phyloP scores from a whole-genome alignment of 2,113 vertebrate genomes.

The Rhegmatorhina hoffmannsi region DNA sequence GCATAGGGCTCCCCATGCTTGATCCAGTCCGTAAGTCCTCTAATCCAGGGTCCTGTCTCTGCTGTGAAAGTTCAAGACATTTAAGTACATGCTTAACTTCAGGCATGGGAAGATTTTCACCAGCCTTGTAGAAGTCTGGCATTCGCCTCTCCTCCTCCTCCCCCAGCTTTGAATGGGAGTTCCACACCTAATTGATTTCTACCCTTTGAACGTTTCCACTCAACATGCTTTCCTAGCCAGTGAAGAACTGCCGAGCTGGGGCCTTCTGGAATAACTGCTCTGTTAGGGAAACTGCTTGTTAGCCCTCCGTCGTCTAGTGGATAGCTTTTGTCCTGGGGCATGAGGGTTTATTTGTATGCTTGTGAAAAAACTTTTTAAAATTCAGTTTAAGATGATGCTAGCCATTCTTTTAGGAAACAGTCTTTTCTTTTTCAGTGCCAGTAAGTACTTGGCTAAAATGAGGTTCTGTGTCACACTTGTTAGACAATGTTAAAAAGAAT shows the following conservation, averaged over 20 bases:
- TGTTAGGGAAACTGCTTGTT: background rate
- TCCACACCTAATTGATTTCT: conserved; percentile 45
- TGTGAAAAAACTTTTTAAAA: background rate
- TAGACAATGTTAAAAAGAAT: background rate
- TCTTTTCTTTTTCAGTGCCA: background rate
- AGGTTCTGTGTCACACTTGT: background rate
- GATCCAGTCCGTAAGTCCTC: conserved; percentile 40
- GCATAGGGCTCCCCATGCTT: conserved; percentile 26
- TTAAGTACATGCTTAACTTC: conserved; percentile 60
- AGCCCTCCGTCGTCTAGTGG: background rate
- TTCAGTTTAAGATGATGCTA: background rate
- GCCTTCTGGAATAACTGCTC: conserved; percentile 10
- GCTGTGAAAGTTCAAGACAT: background rate
- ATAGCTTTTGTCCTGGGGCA: background rate
- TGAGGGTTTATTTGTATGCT: background rate
- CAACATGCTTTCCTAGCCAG: background rate
- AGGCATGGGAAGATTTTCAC: conserved; percentile 39
- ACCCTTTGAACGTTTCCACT: conserved; percentile 52
- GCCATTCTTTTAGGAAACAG: background rate
- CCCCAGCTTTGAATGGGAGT: background rate
- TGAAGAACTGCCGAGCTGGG: background rate
- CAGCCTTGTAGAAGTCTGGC: conserved; percentile 47
- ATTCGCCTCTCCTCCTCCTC: background rate
- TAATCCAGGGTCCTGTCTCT: conserved; percentile 24
- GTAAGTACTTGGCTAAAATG: background rate